phyloP scores from a whole-genome alignment of 2,888 invertebrate genomes.

The Danaus chrysippus region DNA sequence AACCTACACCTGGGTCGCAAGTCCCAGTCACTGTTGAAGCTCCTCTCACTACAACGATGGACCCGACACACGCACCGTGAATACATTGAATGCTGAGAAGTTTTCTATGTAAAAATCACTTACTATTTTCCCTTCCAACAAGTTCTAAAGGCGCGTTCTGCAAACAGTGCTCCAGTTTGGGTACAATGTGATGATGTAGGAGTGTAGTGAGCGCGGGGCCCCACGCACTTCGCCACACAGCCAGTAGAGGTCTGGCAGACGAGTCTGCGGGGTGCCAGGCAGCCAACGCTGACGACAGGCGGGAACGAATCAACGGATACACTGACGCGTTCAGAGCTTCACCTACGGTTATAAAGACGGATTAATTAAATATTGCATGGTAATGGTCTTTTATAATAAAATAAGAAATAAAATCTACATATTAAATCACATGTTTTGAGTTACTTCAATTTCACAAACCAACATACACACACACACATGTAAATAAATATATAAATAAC shows the following conservation, averaged over 20 bases:
- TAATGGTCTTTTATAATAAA: too few relatives aligned
- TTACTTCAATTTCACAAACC: too few relatives aligned
- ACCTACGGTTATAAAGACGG: constrained; percentile 65
- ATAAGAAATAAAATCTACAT: too few relatives aligned
- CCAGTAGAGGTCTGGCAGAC: constrained; percentile 93
- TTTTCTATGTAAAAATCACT: too few relatives aligned
- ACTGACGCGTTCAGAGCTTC: constrained; percentile 79
- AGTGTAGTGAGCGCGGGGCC: constrained; percentile 81
- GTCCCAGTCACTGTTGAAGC: too few relatives aligned
- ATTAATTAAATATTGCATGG: too few relatives aligned
- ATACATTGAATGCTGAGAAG: too few relatives aligned
- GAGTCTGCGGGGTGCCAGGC: constrained; percentile 97
- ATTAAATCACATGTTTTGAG: too few relatives aligned
- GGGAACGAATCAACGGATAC: constrained; percentile 94
- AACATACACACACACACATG: too few relatives aligned
- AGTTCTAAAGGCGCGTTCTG: constrained; percentile 68
- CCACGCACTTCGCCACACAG: constrained; percentile 89
- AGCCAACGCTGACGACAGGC: constrained; percentile 91
- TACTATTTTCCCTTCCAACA: constrained; percentile 59
- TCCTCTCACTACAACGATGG: too few relatives aligned
- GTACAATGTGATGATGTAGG: constrained; percentile 90
- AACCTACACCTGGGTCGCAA: too few relatives aligned
- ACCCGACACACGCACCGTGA: background rate
- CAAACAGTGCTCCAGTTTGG: constrained; percentile 88
- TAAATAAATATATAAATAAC: too few relatives aligned